Percentiles rank a stretch among this genome's conserved stretches.
phyloP scores from a whole-genome alignment of 53 echinoderm and acorn worm genomes.

The Glandiceps talaboti region DNA sequence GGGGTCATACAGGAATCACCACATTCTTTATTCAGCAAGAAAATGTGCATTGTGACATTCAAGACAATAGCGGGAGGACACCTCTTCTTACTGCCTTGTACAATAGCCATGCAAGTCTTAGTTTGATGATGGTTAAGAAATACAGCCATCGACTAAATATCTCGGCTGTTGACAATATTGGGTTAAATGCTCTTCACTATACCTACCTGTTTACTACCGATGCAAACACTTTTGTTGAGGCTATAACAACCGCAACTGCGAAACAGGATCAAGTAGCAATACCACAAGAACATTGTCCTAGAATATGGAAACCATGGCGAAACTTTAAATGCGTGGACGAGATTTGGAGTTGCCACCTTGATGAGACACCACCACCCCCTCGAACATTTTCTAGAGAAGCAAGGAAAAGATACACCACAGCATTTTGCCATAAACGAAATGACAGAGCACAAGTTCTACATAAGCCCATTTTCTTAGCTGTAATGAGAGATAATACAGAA shows the following conservation, averaged over 20 bases:
- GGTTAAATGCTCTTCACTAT: not conserved
- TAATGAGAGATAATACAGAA: no score
- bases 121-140: not conserved
- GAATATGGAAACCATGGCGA: not conserved
- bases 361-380: not conserved
- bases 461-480: no score
- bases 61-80: not conserved
- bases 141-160: not conserved
- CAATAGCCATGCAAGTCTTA: not conserved
- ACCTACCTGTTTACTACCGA: not conserved
- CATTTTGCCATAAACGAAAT: no score
- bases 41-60: not conserved
- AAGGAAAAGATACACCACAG: no score
- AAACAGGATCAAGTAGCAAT: not conserved
- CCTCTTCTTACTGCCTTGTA: not conserved
- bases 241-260: not conserved
- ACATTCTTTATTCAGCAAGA: not conserved
- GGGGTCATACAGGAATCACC: not conserved
- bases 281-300: not conserved
- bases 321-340: not conserved
- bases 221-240: not conserved
- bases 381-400: no score
- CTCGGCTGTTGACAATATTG: not conserved
- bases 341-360: not conserved
- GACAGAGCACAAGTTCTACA: no score